Evolutionary conservation across 2,797 vertebrate species (phyloP).

Genomic region (Glossophaga mutica): DNA sequence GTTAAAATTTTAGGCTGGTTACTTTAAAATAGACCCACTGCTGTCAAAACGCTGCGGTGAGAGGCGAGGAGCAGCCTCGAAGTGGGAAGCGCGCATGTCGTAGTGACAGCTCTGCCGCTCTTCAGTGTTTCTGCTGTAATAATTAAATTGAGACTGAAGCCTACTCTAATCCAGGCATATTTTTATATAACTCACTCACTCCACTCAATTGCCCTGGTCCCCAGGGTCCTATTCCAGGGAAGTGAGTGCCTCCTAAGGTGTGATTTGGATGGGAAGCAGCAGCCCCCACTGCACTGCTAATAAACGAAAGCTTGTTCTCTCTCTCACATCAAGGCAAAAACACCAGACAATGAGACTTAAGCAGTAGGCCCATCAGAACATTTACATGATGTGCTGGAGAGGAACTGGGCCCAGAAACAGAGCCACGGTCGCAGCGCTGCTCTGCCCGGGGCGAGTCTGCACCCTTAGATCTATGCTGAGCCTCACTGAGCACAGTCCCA

Average conservation of each 20-base stretch:
- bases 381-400: background rate
- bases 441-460: background rate
- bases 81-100: background rate
- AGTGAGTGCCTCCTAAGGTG: background rate
- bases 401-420: background rate
- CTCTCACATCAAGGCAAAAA: background rate
- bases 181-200: conserved; percentile 31
- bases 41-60: conserved; percentile 21
- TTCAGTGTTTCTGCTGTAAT: conserved; percentile 38
- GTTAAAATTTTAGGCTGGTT: conserved; percentile 11
- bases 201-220: background rate
- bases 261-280: background rate
- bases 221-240: background rate
- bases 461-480: background rate
- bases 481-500: background rate
- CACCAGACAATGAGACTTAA: background rate
- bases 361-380: background rate
- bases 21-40: conserved; percentile 53
- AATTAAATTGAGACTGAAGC: conserved; percentile 45
- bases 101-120: conserved; percentile 1
- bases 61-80: background rate
- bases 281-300: background rate
- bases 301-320: background rate
- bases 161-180: background rate
- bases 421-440: accelerated